Evolutionary conservation across 2,888 invertebrate species (phyloP).

Genomic region (Drosophila fungiperda): DNA sequence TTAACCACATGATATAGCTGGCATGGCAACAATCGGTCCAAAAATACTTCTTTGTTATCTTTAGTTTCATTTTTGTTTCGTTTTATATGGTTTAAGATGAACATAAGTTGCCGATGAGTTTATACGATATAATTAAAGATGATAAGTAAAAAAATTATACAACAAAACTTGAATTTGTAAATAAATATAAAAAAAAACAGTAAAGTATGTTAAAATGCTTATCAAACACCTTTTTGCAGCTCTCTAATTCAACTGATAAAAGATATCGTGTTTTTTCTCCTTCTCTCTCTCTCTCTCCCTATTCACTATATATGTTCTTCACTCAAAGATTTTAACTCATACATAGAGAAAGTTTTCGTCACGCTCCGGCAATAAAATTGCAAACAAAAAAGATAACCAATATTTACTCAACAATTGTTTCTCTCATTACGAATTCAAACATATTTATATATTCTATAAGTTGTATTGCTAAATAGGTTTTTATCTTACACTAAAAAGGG

Average conservation of each 20-base stretch:
- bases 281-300: not conserved
- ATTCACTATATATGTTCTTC: not conserved
- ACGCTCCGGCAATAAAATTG: slow-evolving; percentile 59
- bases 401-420: not conserved
- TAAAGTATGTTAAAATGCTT: not conserved
- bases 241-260: not conserved
- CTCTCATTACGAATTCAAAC: not conserved
- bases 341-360: slow-evolving; percentile 41
- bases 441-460: not conserved
- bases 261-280: not conserved
- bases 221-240: not conserved
- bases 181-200: no score
- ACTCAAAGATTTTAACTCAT: slow-evolving; percentile 6
- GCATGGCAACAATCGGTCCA: not conserved
- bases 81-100: not conserved
- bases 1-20: not conserved
- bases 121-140: no score
- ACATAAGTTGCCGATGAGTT: not conserved
- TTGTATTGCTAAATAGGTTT: not conserved
- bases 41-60: not conserved
- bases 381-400: slow-evolving; percentile 4
- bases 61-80: not conserved
- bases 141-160: no score
- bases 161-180: no score
- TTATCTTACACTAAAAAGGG: no score